Evolutionary conservation across 2,113 vertebrate species (phyloP).

Genomic region (Desmodus rotundus): DNA sequence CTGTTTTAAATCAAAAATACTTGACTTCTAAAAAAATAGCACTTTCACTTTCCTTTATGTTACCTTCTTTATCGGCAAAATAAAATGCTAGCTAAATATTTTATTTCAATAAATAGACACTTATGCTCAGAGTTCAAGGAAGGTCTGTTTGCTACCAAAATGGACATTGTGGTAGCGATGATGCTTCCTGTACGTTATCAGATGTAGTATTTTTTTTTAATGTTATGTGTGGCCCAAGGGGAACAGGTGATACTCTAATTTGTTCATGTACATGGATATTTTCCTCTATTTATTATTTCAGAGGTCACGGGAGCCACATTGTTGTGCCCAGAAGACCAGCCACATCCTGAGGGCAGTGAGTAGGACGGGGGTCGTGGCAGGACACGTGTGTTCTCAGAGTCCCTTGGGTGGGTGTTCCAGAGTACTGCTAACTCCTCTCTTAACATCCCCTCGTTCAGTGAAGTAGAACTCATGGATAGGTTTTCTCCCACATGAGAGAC

Average conservation of each 20-base stretch:
- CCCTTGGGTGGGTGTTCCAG: rapidly evolving
- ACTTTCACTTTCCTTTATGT: neutral
- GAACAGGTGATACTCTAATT: neutral
- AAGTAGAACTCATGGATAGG: neutral
- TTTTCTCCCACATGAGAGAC: neutral
- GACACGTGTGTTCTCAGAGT: rapidly evolving
- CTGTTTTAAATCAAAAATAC: neutral
- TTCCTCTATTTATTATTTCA: neutral
- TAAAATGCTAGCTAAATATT: neutral
- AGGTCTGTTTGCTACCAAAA: neutral
- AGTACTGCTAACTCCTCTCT: neutral
- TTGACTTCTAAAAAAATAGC: neutral
- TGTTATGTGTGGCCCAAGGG: neutral
- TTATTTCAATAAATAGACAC: neutral
- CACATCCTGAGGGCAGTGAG: neutral
- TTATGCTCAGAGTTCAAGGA: neutral
- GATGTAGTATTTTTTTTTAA: neutral
- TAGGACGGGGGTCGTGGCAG: rapidly evolving
- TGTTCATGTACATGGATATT: neutral
- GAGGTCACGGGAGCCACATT: neutral
- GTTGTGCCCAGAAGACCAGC: neutral
- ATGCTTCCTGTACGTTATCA: neutral
- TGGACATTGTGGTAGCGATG: neutral
- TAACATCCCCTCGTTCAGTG: neutral
- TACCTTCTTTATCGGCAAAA: neutral